phyloP scores from a whole-genome alignment of 2,113 vertebrate species.

The Oncorhynchus mykiss region DNA sequence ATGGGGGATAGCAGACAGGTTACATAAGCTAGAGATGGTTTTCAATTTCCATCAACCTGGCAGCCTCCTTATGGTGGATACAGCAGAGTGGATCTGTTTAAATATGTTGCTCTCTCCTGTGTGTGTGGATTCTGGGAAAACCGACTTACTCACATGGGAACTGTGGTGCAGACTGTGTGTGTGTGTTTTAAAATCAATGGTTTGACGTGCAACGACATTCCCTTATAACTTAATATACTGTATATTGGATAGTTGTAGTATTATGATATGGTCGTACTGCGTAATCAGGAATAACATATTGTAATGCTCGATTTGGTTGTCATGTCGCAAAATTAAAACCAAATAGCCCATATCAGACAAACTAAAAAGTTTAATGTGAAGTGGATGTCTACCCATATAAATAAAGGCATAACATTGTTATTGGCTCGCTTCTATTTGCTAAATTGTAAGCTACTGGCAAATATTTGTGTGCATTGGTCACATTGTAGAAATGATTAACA shows the following conservation, averaged over 20 bases:
- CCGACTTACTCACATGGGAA: neutral
- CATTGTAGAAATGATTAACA: neutral
- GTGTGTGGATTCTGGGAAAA: slow-evolving; percentile 7
- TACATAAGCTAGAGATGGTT: slow-evolving; percentile 36
- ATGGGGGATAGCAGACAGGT: slow-evolving; percentile 27
- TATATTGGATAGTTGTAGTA: too few relatives aligned
- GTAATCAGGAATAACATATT: too few relatives aligned
- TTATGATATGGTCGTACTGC: too few relatives aligned
- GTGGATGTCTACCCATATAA: neutral
- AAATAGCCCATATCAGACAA: too few relatives aligned
- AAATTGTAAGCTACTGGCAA: neutral
- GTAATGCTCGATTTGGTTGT: too few relatives aligned
- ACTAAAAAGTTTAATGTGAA: neutral
- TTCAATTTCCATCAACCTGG: slow-evolving; percentile 31
- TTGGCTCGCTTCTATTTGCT: neutral
- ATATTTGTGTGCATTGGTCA: neutral
- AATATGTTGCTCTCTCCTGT: slow-evolving; percentile 1
- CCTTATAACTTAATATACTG: too few relatives aligned
- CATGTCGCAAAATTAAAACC: too few relatives aligned
- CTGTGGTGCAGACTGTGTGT: too few relatives aligned
- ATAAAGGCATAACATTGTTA: neutral
- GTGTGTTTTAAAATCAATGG: too few relatives aligned
- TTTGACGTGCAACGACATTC: too few relatives aligned
- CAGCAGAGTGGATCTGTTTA: neutral
- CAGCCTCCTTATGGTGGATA: slow-evolving; percentile 12